Evolutionary conservation across 2,888 invertebrate genomes (phyloP).

Genomic region (Scrobipalpa costella): DNA sequence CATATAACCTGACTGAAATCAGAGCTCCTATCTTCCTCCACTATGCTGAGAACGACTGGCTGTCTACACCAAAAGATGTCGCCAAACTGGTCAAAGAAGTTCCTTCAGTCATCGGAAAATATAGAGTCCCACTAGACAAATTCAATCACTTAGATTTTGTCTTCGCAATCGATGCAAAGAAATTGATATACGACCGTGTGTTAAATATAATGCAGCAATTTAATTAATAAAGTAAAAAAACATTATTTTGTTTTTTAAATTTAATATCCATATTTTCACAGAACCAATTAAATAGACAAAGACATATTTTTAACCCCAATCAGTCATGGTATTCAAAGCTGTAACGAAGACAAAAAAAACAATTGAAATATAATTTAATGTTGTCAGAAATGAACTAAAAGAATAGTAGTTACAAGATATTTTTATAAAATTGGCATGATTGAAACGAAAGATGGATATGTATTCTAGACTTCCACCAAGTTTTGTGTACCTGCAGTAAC

Average conservation of each 20-base stretch:
- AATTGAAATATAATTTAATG: background rate
- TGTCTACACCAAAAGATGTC: slow-evolving; percentile 72
- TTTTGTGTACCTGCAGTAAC: no score
- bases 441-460: no score
- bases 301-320: background rate
- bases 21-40: slow-evolving; percentile 73
- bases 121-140: slow-evolving; percentile 64
- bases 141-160: slow-evolving; percentile 82
- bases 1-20: slow-evolving; percentile 71
- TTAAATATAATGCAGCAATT: slow-evolving; percentile 70
- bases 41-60: slow-evolving; percentile 77
- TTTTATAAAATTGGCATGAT: background rate
- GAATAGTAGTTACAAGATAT: background rate
- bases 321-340: background rate
- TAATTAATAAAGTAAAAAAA: slow-evolving; percentile 42
- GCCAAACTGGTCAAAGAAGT: slow-evolving; percentile 63
- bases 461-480: no score
- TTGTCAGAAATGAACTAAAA: background rate
- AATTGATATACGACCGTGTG: slow-evolving; percentile 79
- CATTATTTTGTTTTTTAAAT: slow-evolving; percentile 26
- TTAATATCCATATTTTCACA: slow-evolving; percentile 12
- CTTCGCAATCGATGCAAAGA: slow-evolving; percentile 79
- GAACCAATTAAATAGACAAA: background rate
- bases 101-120: slow-evolving; percentile 68
- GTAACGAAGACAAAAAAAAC: background rate